Conservation (phyloP, 2,113 vertebrate species). For the Otolemur garnettii region DNA sequence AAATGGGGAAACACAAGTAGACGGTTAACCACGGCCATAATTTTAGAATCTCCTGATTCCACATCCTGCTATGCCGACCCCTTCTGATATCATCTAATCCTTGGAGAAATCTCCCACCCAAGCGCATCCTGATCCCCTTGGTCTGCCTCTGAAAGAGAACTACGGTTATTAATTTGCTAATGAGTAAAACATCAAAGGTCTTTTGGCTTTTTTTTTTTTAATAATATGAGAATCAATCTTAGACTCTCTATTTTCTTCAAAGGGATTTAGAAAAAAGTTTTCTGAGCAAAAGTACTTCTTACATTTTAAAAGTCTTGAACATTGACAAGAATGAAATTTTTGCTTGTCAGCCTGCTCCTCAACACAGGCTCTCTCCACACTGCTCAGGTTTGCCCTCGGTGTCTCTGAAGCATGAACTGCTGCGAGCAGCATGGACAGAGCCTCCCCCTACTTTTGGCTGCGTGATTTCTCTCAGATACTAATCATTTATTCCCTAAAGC, state of each 20-base stretch:
- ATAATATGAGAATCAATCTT: neutral
- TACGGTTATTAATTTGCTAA: neutral
- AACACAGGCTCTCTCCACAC: neutral
- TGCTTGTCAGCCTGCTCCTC: neutral
- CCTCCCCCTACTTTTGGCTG: neutral
- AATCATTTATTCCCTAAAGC: slow-evolving; percentile 65
- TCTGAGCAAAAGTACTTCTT: neutral
- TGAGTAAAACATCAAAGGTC: neutral
- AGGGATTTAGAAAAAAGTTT: neutral
- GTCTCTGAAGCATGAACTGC: neutral
- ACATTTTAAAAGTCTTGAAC: neutral
- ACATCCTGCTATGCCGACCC: fast-evolving
- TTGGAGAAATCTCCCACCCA: neutral
- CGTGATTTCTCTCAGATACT: slow-evolving; percentile 10
- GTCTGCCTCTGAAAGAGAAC: neutral
- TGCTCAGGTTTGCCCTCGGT: neutral
- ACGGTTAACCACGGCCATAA: neutral
- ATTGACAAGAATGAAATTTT: neutral
- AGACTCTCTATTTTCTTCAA: neutral
- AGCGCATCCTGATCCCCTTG: neutral
- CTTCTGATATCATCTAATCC: neutral
- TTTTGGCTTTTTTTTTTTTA: neutral
- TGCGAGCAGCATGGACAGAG: neutral
- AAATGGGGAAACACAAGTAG: neutral
- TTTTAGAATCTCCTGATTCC: neutral